Evolutionary conservation across 2,797 vertebrate species (phyloP), one percentile per base, ranked within the genome.

Genomic region (Notolepis coatsorum): DNA sequence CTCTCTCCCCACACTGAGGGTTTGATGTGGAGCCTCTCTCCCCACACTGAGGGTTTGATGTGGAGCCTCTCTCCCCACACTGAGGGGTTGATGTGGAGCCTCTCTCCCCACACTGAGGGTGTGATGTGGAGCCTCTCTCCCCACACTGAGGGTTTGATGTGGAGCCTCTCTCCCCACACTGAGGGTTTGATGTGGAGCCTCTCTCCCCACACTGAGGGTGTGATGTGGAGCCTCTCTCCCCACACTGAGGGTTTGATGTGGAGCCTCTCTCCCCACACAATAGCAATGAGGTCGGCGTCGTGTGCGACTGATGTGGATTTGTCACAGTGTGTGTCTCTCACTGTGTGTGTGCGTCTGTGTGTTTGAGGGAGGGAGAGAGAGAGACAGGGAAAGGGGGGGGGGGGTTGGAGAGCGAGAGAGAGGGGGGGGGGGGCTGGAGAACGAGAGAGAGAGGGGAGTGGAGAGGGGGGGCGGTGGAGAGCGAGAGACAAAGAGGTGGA

Each of bases 271-370:
- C 86, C 69, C 82, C 41, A 75, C 79, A 92, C 91, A 92, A 91
- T 88, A 75, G 88, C 85, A 84, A 80, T 73, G 71, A 86, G 84
- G 80, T 74, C 68, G 69, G 77, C 82, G 89, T 91, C 89, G 89
- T 91, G 89, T 91, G 90, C 89, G 90, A 91, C 91, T 77, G 90
- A 92, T 92, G 81, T 86, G 84, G 69, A 91, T 93, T 91, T 83
- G 90, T 88, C 87, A 90, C 91, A 90, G 68, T 61, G 71, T 76
- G 27, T 63, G 51, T 81, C 68, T 84, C 48, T 47, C 25, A 5
- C 7, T 55, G 65, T 37, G 39, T 48, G 38, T 33, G 46, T 38
- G 65, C 30, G 31, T 45, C 45, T 17, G 45, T 38, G 58, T 18
- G 35, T 42, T 15, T 17, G 13, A 15, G 13, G 21, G 49, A 30